A percentile compares a stretch with the other conserved stretches of the same genome.
These are phyloP conservation scores for Lamprotornis superbus DNA, from an alignment of 2,113 vertebrate genomes.

Conservation along the genomic window DNA sequence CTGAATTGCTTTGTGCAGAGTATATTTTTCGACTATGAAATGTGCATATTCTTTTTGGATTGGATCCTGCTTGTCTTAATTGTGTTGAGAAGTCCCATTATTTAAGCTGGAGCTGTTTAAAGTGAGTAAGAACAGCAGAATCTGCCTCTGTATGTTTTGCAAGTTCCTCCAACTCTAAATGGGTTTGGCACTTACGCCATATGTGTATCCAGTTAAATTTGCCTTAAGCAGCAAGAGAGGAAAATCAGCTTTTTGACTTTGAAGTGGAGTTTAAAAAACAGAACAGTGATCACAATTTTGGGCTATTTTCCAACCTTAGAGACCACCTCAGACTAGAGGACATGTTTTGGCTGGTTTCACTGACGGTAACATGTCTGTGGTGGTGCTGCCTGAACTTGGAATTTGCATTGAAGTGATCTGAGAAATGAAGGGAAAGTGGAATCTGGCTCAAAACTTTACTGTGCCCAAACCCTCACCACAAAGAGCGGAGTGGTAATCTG, in stretches of 20 bases:
- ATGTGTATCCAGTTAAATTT: slow-evolving; percentile 53
- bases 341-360: slow-evolving; percentile 61
- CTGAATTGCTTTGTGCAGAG: not conserved
- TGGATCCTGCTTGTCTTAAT: slow-evolving; percentile 5
- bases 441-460: slow-evolving; percentile 23
- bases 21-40: not conserved
- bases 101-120: slow-evolving; percentile 31
- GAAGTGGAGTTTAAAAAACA: slow-evolving; percentile 49
- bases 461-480: slow-evolving; percentile 44
- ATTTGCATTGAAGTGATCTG: slow-evolving; percentile 34
- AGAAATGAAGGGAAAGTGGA: slow-evolving; percentile 47
- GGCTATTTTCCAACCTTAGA: slow-evolving; percentile 40
- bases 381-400: slow-evolving; percentile 45
- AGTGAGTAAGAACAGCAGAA: slow-evolving; percentile 65
- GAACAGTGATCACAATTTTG: slow-evolving; percentile 34
- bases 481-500: slow-evolving; percentile 52
- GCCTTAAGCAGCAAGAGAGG: slow-evolving; percentile 54
- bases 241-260: slow-evolving; percentile 55
- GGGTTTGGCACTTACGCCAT: slow-evolving; percentile 57
- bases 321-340: slow-evolving; percentile 48
- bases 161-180: slow-evolving; percentile 58
- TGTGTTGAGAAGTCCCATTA: slow-evolving; percentile 13
- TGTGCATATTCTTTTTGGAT: not conserved
- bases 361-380: slow-evolving; percentile 51
- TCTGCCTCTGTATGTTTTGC: slow-evolving; percentile 60